A percentile compares a stretch with the other conserved stretches of the same genome.
Evolutionary conservation across 2,113 vertebrate genomes (phyloP).

Genomic region (Pleuronectes platessa): DNA sequence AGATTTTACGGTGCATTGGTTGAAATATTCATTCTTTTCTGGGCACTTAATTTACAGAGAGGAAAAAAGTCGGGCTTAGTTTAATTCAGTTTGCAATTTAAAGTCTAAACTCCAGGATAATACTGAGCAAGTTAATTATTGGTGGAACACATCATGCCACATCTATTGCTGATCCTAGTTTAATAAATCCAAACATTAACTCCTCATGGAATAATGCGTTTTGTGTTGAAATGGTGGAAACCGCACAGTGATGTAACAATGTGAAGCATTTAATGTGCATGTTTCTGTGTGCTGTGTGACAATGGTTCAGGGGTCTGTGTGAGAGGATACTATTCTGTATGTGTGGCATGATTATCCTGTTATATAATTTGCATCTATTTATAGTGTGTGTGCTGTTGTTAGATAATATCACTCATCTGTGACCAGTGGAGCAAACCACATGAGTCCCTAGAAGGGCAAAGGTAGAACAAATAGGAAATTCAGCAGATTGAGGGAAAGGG

Average conservation of each 20-base stretch:
- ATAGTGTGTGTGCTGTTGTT: constrained; percentile 35
- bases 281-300: neutral
- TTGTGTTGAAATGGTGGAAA: neutral
- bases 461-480: neutral
- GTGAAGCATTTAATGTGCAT: neutral
- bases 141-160: neutral
- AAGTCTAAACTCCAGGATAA: neutral
- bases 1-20: neutral
- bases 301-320: neutral
- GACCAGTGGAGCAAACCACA: constrained; percentile 13
- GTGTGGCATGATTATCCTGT: constrained; percentile 43
- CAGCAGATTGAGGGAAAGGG: neutral
- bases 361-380: constrained; percentile 61
- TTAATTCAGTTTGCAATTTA: neutral
- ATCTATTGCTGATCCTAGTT: neutral
- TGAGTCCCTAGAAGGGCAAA: constrained; percentile 29
- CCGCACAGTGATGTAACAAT: neutral
- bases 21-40: neutral
- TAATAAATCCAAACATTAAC: neutral
- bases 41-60: neutral
- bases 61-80: neutral
- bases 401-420: constrained; percentile 55
- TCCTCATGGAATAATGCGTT: neutral
- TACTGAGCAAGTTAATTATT: neutral
- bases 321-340: constrained; percentile 5